These are phyloP conservation scores for Eretmochelys imbricata DNA, from an alignment of 2,113 vertebrate genomes.

Conservation along the genomic window DNA sequence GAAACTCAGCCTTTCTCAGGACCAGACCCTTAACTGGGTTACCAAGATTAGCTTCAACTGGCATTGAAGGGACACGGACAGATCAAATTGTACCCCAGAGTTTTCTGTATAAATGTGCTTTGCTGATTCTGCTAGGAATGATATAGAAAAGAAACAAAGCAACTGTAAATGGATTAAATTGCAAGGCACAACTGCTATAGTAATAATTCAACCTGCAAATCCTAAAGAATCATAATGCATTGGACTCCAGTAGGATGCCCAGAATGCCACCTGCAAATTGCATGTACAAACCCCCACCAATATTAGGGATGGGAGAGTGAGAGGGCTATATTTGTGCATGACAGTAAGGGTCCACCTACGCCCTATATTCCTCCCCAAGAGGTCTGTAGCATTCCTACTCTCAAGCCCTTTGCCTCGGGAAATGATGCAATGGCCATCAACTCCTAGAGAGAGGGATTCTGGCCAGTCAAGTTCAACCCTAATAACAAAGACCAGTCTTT, in stretches of 20 bases:
- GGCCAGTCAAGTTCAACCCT: not conserved
- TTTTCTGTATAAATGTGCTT: not conserved
- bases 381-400: not conserved
- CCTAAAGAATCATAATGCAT: not conserved
- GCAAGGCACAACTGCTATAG: not conserved
- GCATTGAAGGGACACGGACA: not conserved
- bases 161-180: fast-evolving
- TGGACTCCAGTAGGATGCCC: not conserved
- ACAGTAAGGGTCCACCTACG: not conserved
- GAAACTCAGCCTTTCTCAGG: not conserved
- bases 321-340: not conserved
- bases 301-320: not conserved
- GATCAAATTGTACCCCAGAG: not conserved
- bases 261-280: fast-evolving
- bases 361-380: not conserved
- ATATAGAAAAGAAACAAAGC: not conserved
- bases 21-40: not conserved
- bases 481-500: not conserved
- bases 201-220: not conserved
- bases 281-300: not conserved
- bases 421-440: not conserved
- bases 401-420: not conserved
- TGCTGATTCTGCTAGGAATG: not conserved
- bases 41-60: not conserved
- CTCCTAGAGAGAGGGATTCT: not conserved